These are phyloP conservation scores for Acholoe squamosa DNA, from an alignment of 2,888 invertebrate genomes.

Conservation along the genomic window DNA sequence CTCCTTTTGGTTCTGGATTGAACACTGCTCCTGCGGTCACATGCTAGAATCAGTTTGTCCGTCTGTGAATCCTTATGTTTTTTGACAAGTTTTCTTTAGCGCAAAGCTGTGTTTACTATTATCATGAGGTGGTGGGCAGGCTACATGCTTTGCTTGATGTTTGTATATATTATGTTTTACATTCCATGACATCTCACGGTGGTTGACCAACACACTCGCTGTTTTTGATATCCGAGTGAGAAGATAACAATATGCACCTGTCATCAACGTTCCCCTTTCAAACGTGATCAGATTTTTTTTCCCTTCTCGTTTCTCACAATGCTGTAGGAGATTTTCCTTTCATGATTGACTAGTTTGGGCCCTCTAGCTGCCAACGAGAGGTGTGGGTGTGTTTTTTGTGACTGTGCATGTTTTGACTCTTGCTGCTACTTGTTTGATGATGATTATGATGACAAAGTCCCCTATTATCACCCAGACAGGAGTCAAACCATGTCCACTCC, in stretches of 20 bases:
- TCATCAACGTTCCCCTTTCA: not conserved
- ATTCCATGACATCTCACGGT: constrained; percentile 30
- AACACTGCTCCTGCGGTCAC: constrained; percentile 48
- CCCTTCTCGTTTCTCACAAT: not conserved
- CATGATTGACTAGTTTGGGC: constrained; percentile 6
- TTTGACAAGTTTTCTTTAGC: not conserved
- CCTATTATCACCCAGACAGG: not conserved
- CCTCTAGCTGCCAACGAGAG: not conserved
- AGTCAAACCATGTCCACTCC: constrained; percentile 56
- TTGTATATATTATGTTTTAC: not conserved
- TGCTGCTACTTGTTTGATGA: constrained; percentile 15
- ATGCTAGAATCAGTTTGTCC: constrained; percentile 28
- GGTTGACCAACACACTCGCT: constrained; percentile 28
- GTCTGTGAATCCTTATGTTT: not conserved
- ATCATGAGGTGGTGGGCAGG: constrained; percentile 32
- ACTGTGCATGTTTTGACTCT: constrained; percentile 59
- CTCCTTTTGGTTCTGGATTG: constrained; percentile 41
- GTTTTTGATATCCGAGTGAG: not conserved
- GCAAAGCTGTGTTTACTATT: not conserved
- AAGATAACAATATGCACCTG: not conserved
- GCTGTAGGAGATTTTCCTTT: constrained; percentile 26
- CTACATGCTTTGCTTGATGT: constrained; percentile 49
- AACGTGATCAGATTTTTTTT: constrained; percentile 23
- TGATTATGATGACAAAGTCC: not conserved
- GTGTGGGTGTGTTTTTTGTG: constrained; percentile 53